Base-by-base conservation (phyloP, 2,113 vertebrate species). In the Ophiodon elongatus region DNA sequence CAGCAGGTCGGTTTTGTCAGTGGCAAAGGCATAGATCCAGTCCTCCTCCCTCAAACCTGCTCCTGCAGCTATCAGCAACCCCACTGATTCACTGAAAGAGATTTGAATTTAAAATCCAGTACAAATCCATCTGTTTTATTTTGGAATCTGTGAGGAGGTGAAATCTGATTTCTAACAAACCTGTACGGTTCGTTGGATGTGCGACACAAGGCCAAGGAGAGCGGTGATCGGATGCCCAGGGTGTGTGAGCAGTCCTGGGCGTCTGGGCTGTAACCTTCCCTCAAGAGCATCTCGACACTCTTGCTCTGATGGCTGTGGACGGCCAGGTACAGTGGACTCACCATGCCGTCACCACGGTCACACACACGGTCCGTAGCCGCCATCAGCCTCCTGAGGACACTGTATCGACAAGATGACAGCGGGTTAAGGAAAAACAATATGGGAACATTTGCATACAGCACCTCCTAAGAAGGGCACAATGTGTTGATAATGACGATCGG, bases 311-410 rank as follows among this genome's bases (percentile, higher is more conserved):
- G 88, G 3, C 94, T 94, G 27, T 71, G 17, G 3, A 99, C 87
- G 0, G 98, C 97, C 0, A 96, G 93, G 60, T 98, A 99, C n/a
- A 99, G 85, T 0, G 98, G 98, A 91, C 98, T 99, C 85, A 99
- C 96, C 94, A 96, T 95, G 89, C 91, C 95, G 14, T 90, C 62
- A 0, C 84, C 93, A 13, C 33, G 91, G 91, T 96, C 97, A 89
- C 97, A 97, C 8, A 39, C 33, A 7, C 94, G 91, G 14, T 95
- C 91, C 1, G 96, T 98, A 17, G 95, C 90, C 0, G 95, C 88
- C 13, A 97, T 83, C 60, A 99, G 90, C 64, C 95, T 84, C 33
- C 89, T 80, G 85, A 97, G 93, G 86, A 96, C 76, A 4, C 96
- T 97, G 76, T 5, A 45, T 23, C 21, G 23, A 59, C 33, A 66